These are phyloP conservation scores for Amphipoea oculea DNA, from an alignment of 2,888 invertebrate species.

Conservation along the genomic window DNA sequence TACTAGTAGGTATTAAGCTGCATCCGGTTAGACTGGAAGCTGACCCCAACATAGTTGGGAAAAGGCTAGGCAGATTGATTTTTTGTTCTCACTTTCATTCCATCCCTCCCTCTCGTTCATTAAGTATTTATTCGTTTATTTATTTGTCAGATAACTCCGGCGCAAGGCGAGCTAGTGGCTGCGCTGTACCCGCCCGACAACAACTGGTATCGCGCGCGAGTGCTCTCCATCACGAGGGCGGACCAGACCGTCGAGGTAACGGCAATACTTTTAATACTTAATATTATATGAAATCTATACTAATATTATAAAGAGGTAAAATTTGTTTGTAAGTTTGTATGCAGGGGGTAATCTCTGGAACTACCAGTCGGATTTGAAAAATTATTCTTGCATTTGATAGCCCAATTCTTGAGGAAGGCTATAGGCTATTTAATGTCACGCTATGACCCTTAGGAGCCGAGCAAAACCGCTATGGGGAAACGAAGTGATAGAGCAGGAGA, in stretches of 20 bases:
- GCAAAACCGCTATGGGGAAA: too few relatives aligned
- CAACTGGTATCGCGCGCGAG: constrained; percentile 84
- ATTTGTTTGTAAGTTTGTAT: too few relatives aligned
- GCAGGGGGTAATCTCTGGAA: too few relatives aligned
- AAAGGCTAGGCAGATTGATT: background rate
- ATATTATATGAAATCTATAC: too few relatives aligned
- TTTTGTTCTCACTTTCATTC: background rate
- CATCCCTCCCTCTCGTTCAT: background rate
- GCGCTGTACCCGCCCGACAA: constrained; percentile 82
- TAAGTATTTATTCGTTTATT: background rate
- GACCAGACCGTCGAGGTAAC: constrained; percentile 83
- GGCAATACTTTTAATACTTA: background rate
- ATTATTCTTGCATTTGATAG: too few relatives aligned
- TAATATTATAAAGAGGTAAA: too few relatives aligned
- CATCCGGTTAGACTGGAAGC: background rate
- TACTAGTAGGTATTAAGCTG: background rate
- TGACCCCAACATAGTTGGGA: background rate
- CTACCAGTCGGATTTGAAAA: too few relatives aligned
- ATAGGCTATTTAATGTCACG: too few relatives aligned
- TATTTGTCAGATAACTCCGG: constrained; percentile 78
- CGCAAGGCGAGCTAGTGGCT: constrained; percentile 84
- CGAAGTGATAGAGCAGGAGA: too few relatives aligned
- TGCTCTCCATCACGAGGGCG: constrained; percentile 72
- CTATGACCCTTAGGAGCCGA: too few relatives aligned
- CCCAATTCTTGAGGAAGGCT: too few relatives aligned